Conservation (phyloP, 2,113 vertebrate genomes). For the Crotalus tigris region DNA sequence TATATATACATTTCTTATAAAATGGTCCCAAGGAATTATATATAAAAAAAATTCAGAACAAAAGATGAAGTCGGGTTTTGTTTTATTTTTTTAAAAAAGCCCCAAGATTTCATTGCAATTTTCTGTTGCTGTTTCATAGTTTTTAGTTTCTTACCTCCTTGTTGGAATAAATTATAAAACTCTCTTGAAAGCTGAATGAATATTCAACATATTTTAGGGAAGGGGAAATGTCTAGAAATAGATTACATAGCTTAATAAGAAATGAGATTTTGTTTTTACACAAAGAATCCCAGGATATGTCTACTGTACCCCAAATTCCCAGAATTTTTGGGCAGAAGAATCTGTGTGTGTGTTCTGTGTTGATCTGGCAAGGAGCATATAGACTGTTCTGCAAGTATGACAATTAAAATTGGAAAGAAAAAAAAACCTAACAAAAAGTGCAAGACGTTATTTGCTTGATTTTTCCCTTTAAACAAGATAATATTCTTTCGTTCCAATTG, state of each 20-base stretch:
- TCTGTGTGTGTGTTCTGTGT: conserved; percentile 48
- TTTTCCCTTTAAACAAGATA: conserved; percentile 23
- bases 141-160: conserved; percentile 22
- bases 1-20: conserved; percentile 21
- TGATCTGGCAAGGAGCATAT: conserved; percentile 43
- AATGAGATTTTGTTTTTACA: conserved; percentile 27
- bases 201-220: background rate
- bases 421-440: conserved; percentile 40
- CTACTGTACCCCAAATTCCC: conserved; percentile 34
- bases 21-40: conserved; percentile 8
- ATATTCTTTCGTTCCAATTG: conserved; percentile 34
- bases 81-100: too few species aligned
- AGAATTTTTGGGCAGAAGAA: conserved; percentile 37
- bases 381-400: conserved; percentile 39
- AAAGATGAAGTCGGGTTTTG: background rate
- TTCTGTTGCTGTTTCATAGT: background rate
- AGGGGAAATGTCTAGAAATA: conserved; percentile 25
- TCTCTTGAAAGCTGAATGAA: background rate
- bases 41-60: conserved; percentile 21
- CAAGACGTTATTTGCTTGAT: conserved; percentile 46
- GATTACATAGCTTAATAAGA: conserved; percentile 19
- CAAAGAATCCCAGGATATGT: conserved; percentile 20
- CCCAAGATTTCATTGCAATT: background rate
- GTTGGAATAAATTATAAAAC: background rate
- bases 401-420: conserved; percentile 30